phyloP scores from a whole-genome alignment of 2,113 vertebrate species.

The Ceyx cyanopectus region DNA sequence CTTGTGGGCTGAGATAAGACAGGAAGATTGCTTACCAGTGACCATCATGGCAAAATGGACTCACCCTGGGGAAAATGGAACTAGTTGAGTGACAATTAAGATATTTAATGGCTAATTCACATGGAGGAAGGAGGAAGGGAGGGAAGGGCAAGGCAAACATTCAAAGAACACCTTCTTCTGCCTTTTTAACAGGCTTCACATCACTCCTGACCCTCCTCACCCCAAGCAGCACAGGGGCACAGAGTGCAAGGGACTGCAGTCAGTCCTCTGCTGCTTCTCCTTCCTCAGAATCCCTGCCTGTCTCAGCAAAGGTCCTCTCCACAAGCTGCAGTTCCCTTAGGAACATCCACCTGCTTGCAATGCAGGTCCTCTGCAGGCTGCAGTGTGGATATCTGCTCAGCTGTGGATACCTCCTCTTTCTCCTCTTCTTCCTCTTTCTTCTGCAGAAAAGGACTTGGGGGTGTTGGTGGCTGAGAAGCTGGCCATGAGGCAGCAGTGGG shows the following conservation, averaged over 20 bases:
- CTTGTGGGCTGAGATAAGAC: neutral
- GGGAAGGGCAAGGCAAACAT: no score
- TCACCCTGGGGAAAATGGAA: neutral
- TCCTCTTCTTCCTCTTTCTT: neutral
- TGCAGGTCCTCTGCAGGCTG: neutral
- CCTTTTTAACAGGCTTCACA: neutral
- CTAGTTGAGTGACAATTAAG: neutral
- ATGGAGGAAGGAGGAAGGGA: no score
- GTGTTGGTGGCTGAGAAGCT: no score
- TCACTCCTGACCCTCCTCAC: neutral
- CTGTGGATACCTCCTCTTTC: neutral
- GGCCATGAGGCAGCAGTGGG: no score
- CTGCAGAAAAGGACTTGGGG: no score
- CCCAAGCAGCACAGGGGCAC: rapidly evolving
- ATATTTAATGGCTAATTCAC: neutral
- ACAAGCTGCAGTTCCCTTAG: neutral
- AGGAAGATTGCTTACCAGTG: neutral
- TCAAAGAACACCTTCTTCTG: neutral
- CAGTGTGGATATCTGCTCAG: neutral
- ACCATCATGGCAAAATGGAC: neutral
- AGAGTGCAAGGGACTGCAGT: neutral
- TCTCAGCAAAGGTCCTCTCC: rapidly evolving
- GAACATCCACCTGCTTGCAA: neutral
- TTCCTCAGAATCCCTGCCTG: neutral
- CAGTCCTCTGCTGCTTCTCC: neutral